Conservation (phyloP, 2,888 invertebrate genomes). For the Chalcis sispes region DNA sequence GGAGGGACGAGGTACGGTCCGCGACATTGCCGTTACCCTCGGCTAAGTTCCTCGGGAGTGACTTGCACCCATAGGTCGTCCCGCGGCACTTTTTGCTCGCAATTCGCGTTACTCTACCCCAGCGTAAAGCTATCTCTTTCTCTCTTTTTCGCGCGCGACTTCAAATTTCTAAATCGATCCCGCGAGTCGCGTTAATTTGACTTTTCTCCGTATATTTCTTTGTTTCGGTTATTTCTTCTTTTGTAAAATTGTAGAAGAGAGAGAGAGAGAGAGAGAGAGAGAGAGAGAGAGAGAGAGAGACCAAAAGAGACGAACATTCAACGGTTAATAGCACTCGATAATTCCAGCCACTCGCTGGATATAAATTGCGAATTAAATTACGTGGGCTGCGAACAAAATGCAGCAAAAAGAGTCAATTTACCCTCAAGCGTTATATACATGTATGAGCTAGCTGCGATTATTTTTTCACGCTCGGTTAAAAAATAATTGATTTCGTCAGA, state of each 20-base stretch:
- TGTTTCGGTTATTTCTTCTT: neutral
- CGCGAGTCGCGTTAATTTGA: constrained; percentile 60
- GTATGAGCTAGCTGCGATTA: neutral
- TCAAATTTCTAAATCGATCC: constrained; percentile 66
- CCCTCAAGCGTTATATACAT: neutral
- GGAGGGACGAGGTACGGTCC: constrained; percentile 31
- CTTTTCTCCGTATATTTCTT: constrained; percentile 38
- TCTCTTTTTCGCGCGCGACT: constrained; percentile 45
- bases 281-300: too few species aligned
- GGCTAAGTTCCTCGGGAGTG: constrained; percentile 1
- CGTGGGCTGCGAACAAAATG: constrained; percentile 36
- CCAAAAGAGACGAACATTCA: constrained; percentile 25
- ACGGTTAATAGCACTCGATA: constrained; percentile 62
- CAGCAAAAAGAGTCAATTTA: constrained; percentile 26
- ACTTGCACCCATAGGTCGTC: neutral
- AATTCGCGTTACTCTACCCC: too few species aligned
- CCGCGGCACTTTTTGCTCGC: constrained; percentile 3
- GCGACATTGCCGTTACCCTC: constrained; percentile 43
- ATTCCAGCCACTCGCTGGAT: constrained; percentile 56
- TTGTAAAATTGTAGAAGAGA: too few species aligned
- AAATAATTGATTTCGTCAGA: neutral
- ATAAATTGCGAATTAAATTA: constrained; percentile 51
- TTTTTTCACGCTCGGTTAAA: constrained; percentile 13
- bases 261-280: too few species aligned
- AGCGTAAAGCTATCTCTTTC: neutral